Base-by-base conservation (phyloP, 2,888 invertebrate genomes). In the Aromia moschata region DNA sequence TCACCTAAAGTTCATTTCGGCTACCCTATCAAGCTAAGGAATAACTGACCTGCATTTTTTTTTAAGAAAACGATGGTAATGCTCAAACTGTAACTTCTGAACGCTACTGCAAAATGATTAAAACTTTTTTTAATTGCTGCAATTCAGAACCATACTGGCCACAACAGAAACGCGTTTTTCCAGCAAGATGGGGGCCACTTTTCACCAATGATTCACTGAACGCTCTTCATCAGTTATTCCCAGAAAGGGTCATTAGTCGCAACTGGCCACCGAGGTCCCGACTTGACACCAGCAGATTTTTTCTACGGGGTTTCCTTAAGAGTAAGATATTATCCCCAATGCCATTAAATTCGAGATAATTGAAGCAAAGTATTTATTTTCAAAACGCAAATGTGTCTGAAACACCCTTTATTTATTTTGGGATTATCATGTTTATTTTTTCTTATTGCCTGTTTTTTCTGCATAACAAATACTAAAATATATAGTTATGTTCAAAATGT, bases 241-340 rank as follows among this genome's bases (percentile, higher is more conserved):
- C 64, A 63, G 58, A 40, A 56, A 68, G 56, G 60, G 47, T 68
- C 40, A 69, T 70, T 56, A 66, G 62, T 60, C 65, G 68, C 55
- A 58, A 65, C 54, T 65, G 57, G 51, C 65, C 64, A 64, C 64
- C 60, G 52, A 65, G 60, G 61, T 49, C 68, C 64, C 31, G 66
- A 68, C 58, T 55, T 68, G 60, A 68, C 62, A 45, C 62, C 65
- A 59, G 64, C 63, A 44, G 66, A 62, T 63, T 69, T 63, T 59
- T 70, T 65, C 64, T 25, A 25, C 7, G 61, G 25, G 16, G 45
- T 10, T 64, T 64, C 64, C 63, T 68, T 47, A 70, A 69, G 62
- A 62, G 65, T 52, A 64, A 71, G 62, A 67, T 69, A 60, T 67
- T 59, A 38, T 64, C 60, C 53, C 59, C 61, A 63, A 54, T 64